Evolutionary conservation across 2,888 invertebrate species (phyloP), one percentile per base, ranked within the genome.

Genomic region (Scaptomyza cyrtandrae): DNA sequence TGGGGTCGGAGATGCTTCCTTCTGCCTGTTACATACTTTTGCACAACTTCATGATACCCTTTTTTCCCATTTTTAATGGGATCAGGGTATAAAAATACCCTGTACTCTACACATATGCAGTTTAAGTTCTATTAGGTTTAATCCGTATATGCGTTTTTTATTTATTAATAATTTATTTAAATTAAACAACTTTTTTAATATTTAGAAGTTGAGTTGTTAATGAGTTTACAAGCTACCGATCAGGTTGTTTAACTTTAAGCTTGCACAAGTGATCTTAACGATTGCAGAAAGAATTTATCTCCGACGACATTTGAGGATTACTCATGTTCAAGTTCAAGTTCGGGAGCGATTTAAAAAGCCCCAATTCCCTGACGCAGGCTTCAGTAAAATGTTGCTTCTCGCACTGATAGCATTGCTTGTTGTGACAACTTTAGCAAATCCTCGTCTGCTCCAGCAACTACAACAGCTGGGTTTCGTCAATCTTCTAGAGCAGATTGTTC

Each of bases 401-500:
- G 9, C 49, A 19, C 60, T 61, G 61, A 27, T 78, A 60, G 58
- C 62, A 78, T 57, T 70, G 39, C 43, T 67, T 3, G 7, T 55
- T 13, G 44, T 63, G 39, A 46, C 45, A 4, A 16, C 9, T 0
- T 2, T 16, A 1, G 67, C 55, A 43, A 54, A 50, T 5, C 39
- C 39, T 10, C 56, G 43, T 6, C 44, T 86, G 5, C 27, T 86
- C 33, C 60, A 69, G 1, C 84, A 86, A 56, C 44, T 86, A 6
- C 72, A 69, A 33, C 62, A 72, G 37, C 54, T 77, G 49, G 86
- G 88, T 4, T 29, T 88, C 4, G 55, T 62, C 11, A 86, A 86
- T 61, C 31, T 86, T 0, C 7, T 88, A 0, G 81, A 80, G 43
- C 71, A 75, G 29, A 31, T 31, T 6, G 10, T 69, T 11, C 69